Percentiles rank a stretch among this genome's conserved stretches.
Conservation (phyloP, 2,888 invertebrate genomes). For the Brenthis daphne region DNA sequence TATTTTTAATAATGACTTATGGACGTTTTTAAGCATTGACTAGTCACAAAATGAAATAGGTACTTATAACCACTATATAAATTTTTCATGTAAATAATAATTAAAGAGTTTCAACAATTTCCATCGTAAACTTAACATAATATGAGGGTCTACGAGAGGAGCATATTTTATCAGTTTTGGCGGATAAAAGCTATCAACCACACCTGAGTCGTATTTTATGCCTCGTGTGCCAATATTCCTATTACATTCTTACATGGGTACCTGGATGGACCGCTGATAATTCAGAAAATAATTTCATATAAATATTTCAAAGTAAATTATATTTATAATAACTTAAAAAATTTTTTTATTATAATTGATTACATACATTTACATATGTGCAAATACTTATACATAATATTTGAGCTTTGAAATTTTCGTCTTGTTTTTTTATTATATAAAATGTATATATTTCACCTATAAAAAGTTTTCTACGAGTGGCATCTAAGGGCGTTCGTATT, state of each 20-base stretch:
- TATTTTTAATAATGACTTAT: too few species aligned
- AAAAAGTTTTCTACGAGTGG: slow-evolving; percentile 24
- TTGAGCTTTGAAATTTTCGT: too few species aligned
- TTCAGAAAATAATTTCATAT: slow-evolving; percentile 34
- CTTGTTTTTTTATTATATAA: too few species aligned
- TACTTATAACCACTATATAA: not conserved
- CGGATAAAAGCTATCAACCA: slow-evolving; percentile 76
- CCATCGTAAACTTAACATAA: slow-evolving; percentile 57
- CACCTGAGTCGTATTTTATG: slow-evolving; percentile 81
- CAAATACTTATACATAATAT: too few species aligned
- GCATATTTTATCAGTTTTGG: slow-evolving; percentile 77
- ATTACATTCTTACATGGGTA: slow-evolving; percentile 49
- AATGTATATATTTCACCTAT: slow-evolving; percentile 9
- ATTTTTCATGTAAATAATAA: slow-evolving; percentile 2
- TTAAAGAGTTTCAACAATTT: slow-evolving; percentile 43
- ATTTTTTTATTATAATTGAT: too few species aligned
- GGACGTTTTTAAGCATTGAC: too few species aligned
- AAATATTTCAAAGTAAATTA: not conserved
- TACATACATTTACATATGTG: too few species aligned
- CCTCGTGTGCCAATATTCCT: slow-evolving; percentile 71
- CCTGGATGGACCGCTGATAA: slow-evolving; percentile 46
- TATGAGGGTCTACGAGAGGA: slow-evolving; percentile 56
- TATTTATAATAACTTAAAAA: not conserved
- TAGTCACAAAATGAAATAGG: too few species aligned
- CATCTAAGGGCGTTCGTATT: slow-evolving; percentile 63